A percentile compares a stretch with the other conserved stretches of the same genome.
Evolutionary conservation across 2,113 vertebrate species (phyloP).

Genomic region (Telmatochromis sp.): DNA sequence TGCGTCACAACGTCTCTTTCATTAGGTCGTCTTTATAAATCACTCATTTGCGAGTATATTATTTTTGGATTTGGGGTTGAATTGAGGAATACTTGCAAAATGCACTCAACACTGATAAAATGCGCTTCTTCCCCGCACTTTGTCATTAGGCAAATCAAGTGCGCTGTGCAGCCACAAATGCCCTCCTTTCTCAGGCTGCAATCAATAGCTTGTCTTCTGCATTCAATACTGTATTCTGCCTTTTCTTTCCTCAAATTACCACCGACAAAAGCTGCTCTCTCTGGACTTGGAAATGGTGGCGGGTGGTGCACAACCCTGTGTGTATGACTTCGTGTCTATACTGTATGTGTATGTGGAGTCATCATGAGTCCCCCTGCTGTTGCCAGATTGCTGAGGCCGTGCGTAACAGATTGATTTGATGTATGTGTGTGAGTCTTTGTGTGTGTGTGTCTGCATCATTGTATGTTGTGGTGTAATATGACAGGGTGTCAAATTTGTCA

Average conservation of each 20-base stretch:
- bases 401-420: slow-evolving; percentile 14
- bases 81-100: neutral
- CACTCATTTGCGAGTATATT: neutral
- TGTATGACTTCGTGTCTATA: neutral
- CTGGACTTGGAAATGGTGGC: neutral
- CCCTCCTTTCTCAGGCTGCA: neutral
- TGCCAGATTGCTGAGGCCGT: neutral
- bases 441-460: neutral
- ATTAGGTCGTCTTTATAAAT: neutral
- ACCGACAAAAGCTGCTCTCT: slow-evolving; percentile 1
- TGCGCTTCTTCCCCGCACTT: neutral
- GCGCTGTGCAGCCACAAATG: neutral
- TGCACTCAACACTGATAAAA: slow-evolving; percentile 7
- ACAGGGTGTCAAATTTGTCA: slow-evolving; percentile 21
- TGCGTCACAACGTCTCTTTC: neutral
- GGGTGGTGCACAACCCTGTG: neutral
- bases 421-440: neutral
- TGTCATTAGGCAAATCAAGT: slow-evolving; percentile 26
- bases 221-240: neutral
- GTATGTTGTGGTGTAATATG: neutral
- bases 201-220: slow-evolving; percentile 20
- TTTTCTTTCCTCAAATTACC: slow-evolving; percentile 22
- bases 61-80: neutral
- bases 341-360: neutral
- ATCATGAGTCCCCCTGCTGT: neutral